Conservation (phyloP, 2,113 vertebrate species). For the Mustela nigripes region DNA sequence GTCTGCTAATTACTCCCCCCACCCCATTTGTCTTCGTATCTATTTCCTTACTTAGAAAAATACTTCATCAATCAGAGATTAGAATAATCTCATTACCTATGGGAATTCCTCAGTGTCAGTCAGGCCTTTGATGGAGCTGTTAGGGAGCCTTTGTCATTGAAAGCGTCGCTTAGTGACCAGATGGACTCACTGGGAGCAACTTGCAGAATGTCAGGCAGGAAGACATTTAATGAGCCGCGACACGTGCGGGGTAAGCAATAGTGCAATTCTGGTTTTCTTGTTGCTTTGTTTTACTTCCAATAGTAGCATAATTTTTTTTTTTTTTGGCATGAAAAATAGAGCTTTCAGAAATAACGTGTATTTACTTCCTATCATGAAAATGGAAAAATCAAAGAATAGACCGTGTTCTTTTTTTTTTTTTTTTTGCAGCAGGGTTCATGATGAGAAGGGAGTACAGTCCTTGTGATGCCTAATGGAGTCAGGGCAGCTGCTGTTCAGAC, state of each 20-base stretch:
- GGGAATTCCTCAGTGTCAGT: conserved; percentile 32
- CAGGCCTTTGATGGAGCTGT: conserved; percentile 47
- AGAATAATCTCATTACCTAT: conserved; percentile 46
- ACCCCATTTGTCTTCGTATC: not conserved
- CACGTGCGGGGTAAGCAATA: rapidly evolving
- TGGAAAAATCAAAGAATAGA: not conserved
- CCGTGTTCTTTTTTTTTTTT: not conserved
- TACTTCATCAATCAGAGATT: conserved; percentile 74
- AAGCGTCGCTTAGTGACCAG: conserved; percentile 51
- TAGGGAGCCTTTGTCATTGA: conserved; percentile 41
- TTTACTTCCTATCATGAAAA: not conserved
- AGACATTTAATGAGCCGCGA: not conserved
- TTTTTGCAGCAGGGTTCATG: not conserved
- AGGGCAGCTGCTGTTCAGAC: not conserved
- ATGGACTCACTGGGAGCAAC: conserved; percentile 5
- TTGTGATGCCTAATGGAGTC: rapidly evolving
- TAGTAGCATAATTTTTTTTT: not conserved
- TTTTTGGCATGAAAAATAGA: not conserved
- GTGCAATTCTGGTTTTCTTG: not conserved
- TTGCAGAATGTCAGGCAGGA: not conserved
- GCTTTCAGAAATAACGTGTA: not conserved
- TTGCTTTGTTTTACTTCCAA: not conserved
- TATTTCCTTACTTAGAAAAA: conserved; percentile 52
- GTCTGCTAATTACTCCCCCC: conserved; percentile 9
- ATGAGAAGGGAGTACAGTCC: rapidly evolving